Conservation (phyloP, 2,113 vertebrate species). For the Callipepla californica region DNA sequence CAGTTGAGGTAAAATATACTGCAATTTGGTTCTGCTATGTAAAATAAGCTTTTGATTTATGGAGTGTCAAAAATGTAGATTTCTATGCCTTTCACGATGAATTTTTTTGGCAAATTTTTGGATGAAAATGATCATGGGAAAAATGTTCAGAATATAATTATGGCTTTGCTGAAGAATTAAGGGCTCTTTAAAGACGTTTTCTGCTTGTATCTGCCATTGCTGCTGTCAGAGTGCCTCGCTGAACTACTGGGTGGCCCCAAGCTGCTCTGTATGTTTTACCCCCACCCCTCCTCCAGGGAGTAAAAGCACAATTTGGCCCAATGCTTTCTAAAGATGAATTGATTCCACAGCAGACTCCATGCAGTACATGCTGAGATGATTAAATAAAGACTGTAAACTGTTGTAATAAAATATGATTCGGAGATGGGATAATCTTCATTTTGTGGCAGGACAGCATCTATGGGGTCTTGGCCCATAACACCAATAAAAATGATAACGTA, state of each 20-base stretch:
- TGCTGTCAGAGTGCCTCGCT: not conserved
- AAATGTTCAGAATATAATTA: constrained; percentile 72
- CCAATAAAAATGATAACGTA: not conserved
- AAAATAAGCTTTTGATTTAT: constrained; percentile 86
- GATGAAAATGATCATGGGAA: constrained; percentile 75
- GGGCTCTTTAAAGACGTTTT: constrained; percentile 54
- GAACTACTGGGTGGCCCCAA: constrained; percentile 67
- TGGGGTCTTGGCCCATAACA: not conserved
- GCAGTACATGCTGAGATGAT: constrained; percentile 44
- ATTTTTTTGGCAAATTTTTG: constrained; percentile 82
- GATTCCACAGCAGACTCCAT: constrained; percentile 29
- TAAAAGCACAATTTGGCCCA: constrained; percentile 51
- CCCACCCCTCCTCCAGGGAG: constrained; percentile 37
- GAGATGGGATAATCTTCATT: not conserved
- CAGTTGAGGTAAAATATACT: constrained; percentile 58
- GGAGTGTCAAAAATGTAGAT: constrained; percentile 85
- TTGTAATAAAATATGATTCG: constrained; percentile 44
- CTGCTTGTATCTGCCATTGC: constrained; percentile 45
- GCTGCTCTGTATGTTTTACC: constrained; percentile 58
- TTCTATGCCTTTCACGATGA: constrained; percentile 79
- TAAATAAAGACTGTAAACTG: constrained; percentile 47
- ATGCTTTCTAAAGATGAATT: constrained; percentile 45
- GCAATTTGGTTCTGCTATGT: constrained; percentile 77
- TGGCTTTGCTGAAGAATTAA: constrained; percentile 50
- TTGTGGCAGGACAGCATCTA: constrained; percentile 47